Evolutionary conservation across 2,113 vertebrate genomes (phyloP).

Genomic region (Otus sunia): DNA sequence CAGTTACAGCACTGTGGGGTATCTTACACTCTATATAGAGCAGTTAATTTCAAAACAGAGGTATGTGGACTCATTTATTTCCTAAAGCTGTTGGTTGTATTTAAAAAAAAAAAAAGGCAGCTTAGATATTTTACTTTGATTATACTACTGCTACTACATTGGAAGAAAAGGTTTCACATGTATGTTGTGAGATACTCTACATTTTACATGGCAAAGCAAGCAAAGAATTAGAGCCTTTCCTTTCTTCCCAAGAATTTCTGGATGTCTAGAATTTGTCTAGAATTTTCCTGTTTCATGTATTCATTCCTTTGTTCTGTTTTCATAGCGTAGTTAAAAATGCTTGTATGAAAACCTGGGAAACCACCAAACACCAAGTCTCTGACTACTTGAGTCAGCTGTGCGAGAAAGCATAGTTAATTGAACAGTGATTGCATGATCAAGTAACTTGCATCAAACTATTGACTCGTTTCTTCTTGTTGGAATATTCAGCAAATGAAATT

Average conservation of each 20-base stretch:
- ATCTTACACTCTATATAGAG: accelerated
- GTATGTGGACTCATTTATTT: neutral
- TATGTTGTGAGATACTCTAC: neutral
- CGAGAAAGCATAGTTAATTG: neutral
- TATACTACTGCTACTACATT: accelerated
- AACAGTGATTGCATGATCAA: neutral
- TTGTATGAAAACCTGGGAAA: neutral
- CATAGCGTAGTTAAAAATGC: neutral
- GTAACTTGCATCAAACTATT: neutral
- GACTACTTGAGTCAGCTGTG: neutral
- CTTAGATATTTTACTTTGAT: no score
- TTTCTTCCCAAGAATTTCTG: neutral
- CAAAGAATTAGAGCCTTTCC: neutral
- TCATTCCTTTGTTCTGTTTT: accelerated
- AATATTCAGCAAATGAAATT: neutral
- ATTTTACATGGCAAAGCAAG: neutral
- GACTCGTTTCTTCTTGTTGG: neutral
- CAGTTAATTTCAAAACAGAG: neutral
- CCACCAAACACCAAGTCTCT: neutral
- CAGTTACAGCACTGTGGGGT: accelerated
- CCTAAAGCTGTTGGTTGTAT: neutral
- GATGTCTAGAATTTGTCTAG: neutral
- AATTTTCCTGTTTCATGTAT: accelerated
- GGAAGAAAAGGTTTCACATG: neutral
- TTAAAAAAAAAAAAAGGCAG: neutral